These are phyloP conservation scores for Intellagama lesueurii DNA, from an alignment of 2,797 vertebrate genomes.

Conservation along the genomic window DNA sequence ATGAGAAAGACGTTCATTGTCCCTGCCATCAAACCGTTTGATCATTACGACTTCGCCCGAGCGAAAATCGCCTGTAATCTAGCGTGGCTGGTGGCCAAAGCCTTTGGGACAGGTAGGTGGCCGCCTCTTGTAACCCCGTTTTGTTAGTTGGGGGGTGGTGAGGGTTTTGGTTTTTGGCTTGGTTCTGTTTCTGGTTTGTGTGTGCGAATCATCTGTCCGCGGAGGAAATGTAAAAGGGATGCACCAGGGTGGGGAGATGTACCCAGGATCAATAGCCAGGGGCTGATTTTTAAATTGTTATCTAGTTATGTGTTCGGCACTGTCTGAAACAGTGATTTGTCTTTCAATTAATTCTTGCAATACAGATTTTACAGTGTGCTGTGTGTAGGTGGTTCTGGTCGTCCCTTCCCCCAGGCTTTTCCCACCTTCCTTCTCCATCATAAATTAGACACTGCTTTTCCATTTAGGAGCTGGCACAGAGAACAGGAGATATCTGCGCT, in stretches of 20 bases:
- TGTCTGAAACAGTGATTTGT: neutral
- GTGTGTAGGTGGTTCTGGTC: neutral
- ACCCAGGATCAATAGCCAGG: neutral
- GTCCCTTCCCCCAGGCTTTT: neutral
- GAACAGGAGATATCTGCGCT: neutral
- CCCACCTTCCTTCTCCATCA: neutral
- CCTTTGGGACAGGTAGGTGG: conserved; percentile 94
- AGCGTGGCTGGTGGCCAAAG: conserved; percentile 95
- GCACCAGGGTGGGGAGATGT: conserved; percentile 3
- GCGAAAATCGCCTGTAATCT: conserved; percentile 95
- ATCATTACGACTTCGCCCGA: conserved; percentile 94
- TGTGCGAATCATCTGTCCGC: neutral
- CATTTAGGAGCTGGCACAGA: neutral
- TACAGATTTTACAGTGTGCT: neutral
- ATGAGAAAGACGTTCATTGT: conserved; percentile 88
- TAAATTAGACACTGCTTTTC: conserved; percentile 11
- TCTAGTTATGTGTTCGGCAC: neutral
- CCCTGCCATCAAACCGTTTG: conserved; percentile 92
- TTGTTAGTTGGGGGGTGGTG: neutral
- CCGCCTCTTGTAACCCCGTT: conserved; percentile 63
- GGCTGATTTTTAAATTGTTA: neutral
- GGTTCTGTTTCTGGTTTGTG: neutral
- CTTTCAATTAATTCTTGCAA: neutral
- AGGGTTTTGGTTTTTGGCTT: conserved; percentile 7
- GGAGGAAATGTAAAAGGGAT: neutral